A percentile compares a stretch with the other conserved stretches of the same genome.
Evolutionary conservation across 2,888 invertebrate species (phyloP).

Genomic region (Scaptomyza reducta): DNA sequence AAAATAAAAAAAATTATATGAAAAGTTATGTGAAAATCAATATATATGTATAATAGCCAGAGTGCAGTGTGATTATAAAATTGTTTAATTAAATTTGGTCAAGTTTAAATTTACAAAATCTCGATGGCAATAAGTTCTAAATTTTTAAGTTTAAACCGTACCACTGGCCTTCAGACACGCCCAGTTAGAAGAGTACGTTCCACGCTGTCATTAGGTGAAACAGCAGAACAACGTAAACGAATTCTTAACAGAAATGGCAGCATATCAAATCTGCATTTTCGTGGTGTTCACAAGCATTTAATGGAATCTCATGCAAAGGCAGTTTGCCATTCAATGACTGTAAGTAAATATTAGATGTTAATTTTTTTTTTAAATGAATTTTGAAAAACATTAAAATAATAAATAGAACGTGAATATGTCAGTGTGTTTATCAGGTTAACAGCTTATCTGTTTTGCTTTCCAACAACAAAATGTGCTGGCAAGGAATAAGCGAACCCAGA

Average conservation of each 20-base stretch:
- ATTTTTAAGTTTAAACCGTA: slow-evolving; percentile 76
- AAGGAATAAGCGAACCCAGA: no score
- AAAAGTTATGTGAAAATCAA: no score
- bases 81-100: background rate
- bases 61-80: no score
- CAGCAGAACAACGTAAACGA: slow-evolving; percentile 56
- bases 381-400: no score
- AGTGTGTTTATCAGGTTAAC: no score
- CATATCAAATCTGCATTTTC: slow-evolving; percentile 88
- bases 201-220: slow-evolving; percentile 69
- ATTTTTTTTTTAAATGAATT: slow-evolving; percentile 6
- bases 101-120: slow-evolving; percentile 28
- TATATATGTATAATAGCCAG: no score
- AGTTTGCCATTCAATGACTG: slow-evolving; percentile 92
- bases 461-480: no score
- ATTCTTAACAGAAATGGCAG: slow-evolving; percentile 85
- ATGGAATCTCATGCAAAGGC: slow-evolving; percentile 90
- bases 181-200: slow-evolving; percentile 53
- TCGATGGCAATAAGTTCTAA: slow-evolving; percentile 68
- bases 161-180: slow-evolving; percentile 46
- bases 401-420: no score
- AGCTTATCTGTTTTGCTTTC: no score
- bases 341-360: slow-evolving; percentile 85
- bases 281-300: slow-evolving; percentile 91
- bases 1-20: no score